A percentile compares a stretch with the other conserved stretches of the same genome.
Conservation (phyloP, 2,113 vertebrate genomes). For the Microcebus jonahi region DNA sequence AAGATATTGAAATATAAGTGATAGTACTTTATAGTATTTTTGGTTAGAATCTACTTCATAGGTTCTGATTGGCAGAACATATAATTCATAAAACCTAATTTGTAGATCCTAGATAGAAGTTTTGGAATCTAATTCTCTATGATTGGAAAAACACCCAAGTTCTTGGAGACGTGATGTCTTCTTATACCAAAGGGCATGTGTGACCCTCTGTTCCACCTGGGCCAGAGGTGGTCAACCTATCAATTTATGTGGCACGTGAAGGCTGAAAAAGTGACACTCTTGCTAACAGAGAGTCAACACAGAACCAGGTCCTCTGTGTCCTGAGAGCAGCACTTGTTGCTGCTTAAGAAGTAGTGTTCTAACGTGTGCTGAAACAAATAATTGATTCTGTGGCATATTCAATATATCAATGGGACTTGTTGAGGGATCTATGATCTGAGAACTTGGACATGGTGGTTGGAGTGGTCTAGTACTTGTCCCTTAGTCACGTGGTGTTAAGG, state of each 20-base stretch:
- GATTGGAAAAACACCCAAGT: background rate
- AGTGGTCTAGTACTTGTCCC: background rate
- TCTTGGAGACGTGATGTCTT: background rate
- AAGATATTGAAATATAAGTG: background rate
- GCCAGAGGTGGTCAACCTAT: background rate
- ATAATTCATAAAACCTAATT: background rate
- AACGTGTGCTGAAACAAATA: background rate
- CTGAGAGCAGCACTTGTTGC: background rate
- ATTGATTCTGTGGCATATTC: background rate
- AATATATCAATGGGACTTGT: accelerated
- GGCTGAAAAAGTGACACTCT: background rate
- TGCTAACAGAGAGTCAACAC: background rate
- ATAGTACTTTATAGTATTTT: background rate
- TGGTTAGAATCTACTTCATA: background rate
- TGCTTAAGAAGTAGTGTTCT: background rate
- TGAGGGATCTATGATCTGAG: background rate
- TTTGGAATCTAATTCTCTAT: background rate
- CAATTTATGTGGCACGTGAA: background rate
- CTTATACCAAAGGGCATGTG: background rate
- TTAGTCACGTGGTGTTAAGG: background rate
- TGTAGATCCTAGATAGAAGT: background rate
- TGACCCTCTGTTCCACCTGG: background rate
- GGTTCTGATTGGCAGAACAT: background rate
- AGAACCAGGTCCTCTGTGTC: background rate
- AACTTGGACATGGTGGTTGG: background rate